phyloP scores from a whole-genome alignment of 2,797 vertebrate species.

The Anniella stebbinsi region DNA sequence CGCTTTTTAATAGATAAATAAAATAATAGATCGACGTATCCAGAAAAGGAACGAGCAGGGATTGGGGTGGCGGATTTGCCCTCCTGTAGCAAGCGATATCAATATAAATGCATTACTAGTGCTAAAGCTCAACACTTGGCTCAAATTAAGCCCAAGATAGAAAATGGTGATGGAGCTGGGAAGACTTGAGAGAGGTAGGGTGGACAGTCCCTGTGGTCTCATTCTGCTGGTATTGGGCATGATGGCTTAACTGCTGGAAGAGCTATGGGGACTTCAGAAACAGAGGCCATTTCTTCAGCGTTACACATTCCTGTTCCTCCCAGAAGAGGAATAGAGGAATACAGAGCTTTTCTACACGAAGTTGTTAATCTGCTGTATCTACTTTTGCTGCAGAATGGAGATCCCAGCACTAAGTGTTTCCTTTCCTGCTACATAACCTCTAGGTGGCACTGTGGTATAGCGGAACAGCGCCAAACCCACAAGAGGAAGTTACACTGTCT shows the following conservation, averaged over 20 bases:
- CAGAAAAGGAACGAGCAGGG: neutral
- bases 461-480: too few species aligned
- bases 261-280: conserved; percentile 3
- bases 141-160: neutral
- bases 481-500: too few species aligned
- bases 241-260: conserved; percentile 61
- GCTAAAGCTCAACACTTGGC: neutral
- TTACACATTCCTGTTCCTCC: neutral
- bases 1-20: neutral
- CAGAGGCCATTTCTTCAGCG: conserved; percentile 10
- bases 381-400: too few species aligned
- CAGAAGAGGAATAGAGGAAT: neutral
- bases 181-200: neutral
- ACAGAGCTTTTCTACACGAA: too few species aligned
- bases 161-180: neutral
- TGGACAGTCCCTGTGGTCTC: conserved; percentile 5
- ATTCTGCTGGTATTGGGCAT: neutral
- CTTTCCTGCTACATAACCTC: too few species aligned
- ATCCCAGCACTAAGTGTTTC: too few species aligned
- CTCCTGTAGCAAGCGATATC: neutral
- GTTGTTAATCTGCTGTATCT: too few species aligned
- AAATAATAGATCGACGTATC: neutral
- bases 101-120: neutral
- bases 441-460: too few species aligned
- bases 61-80: too few species aligned